Evolutionary conservation across 2,113 vertebrate species (phyloP), one percentile per base, ranked within the genome.

Genomic region (Leucopsar rothschildi): DNA sequence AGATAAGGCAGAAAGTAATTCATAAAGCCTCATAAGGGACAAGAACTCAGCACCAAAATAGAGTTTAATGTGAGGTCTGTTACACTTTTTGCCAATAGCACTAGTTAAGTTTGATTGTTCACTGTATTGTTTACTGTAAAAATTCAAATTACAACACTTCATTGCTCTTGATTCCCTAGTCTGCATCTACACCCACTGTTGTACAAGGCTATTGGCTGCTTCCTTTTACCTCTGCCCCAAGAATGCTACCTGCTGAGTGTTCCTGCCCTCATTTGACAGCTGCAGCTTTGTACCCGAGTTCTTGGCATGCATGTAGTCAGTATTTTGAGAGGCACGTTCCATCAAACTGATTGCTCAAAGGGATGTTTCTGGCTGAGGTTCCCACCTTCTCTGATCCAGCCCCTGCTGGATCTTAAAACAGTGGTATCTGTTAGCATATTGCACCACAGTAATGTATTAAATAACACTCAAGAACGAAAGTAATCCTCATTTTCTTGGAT

Each of bases 361-460:
- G 65, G 65, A 29, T n/a, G 14, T 75, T 88, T 79, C 75, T 84
- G 68, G 47, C 61, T 61, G 35, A 88, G 28, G 69, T 53, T 52
- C 42, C 73, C 3, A 28, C 52, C 82, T 95, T 85, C 75, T 52
- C 33, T 69, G 45, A 69, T 68, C 72, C 39, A 47, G 79, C 65
- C 56, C 78, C 65, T 56, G 9, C 22, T 70, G 70, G 65, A 15
- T 66, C 56, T 61, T 53, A 47, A 66, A 82, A 50, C 28, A 25
- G 31, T 85, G 52, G 45, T 31, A 14, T 29, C 49, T 64, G 91
- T 91, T 94, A 91, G 59, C 80, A 80, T 92, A 94, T 95, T 96
- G 94, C 92, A 86, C 68, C 83, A 69, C 2, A 64, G 76, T 4
- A 27, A 37, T 72, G 49, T 72, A 56, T 95, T 83, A 94, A 86